These are phyloP conservation scores for Elgaria multicarinata DNA, from an alignment of 2,113 vertebrate genomes.

Conservation along the genomic window DNA sequence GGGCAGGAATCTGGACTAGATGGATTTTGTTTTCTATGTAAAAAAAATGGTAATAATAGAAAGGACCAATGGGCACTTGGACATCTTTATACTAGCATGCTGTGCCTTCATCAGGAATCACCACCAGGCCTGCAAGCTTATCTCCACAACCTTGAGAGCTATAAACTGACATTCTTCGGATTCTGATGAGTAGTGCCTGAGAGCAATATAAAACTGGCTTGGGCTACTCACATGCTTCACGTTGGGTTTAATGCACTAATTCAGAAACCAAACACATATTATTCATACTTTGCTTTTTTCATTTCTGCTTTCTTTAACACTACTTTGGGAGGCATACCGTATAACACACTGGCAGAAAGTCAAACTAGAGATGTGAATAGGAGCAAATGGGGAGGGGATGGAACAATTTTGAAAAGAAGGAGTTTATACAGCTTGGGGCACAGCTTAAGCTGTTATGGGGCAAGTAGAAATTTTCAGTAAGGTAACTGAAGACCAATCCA, in stretches of 20 bases:
- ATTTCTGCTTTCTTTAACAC: not conserved
- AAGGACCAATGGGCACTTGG: not conserved
- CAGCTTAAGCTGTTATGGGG: not conserved
- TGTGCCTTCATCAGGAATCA: not conserved
- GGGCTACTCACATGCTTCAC: not conserved
- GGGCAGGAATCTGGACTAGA: not conserved
- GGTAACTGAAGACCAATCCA: not conserved
- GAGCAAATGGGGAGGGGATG: not conserved
- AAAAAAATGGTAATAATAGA: not conserved
- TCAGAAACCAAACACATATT: not conserved
- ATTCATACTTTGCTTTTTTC: not conserved
- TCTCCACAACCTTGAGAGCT: conserved; percentile 16
- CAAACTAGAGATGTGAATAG: not conserved
- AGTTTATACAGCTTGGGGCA: not conserved
- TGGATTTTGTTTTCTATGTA: not conserved
- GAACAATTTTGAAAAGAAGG: not conserved
- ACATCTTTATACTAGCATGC: not conserved
- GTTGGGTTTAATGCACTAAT: not conserved
- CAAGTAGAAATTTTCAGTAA: not conserved
- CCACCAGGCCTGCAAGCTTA: conserved; percentile 6
- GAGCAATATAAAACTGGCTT: not conserved
- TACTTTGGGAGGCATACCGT: not conserved
- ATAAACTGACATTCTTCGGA: conserved; percentile 20
- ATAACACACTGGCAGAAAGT: not conserved
- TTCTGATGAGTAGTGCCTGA: not conserved